phyloP scores from a whole-genome alignment of 2,888 invertebrate species.

The Tenthredo scrophulariae region DNA sequence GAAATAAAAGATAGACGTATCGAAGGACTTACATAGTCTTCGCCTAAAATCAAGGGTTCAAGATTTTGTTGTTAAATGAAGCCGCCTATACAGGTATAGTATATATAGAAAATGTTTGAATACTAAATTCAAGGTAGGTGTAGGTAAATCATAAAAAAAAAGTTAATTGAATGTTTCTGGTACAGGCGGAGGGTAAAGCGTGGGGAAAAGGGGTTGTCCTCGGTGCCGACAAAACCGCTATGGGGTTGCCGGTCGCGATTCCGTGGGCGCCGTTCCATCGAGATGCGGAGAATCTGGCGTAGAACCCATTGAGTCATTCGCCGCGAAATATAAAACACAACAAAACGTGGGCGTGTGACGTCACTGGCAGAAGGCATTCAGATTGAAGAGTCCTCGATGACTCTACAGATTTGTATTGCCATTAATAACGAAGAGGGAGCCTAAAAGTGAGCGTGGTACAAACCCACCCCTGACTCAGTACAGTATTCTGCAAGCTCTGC shows the following conservation, averaged over 20 bases:
- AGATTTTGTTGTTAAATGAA: not conserved
- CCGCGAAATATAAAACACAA: constrained; percentile 74
- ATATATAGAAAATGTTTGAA: constrained; percentile 1
- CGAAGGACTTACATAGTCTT: not conserved
- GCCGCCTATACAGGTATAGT: not conserved
- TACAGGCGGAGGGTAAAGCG: constrained; percentile 35
- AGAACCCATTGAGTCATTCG: constrained; percentile 76
- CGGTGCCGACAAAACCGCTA: constrained; percentile 38
- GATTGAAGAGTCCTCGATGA: constrained; percentile 78
- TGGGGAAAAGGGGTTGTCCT: constrained; percentile 17
- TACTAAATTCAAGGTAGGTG: constrained; percentile 8
- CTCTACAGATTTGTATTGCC: constrained; percentile 78
- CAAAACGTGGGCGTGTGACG: constrained; percentile 70
- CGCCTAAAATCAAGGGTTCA: not conserved
- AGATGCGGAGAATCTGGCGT: constrained; percentile 20
- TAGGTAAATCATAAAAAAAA: constrained; percentile 65
- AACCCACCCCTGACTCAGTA: constrained; percentile 50
- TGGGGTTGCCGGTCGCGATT: constrained; percentile 56
- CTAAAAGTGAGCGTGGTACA: constrained; percentile 58
- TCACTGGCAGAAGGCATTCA: constrained; percentile 78
- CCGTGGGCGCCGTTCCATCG: constrained; percentile 24
- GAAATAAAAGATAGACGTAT: not conserved
- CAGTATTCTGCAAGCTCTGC: constrained; percentile 54
- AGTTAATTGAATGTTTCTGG: constrained; percentile 73
- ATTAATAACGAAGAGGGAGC: constrained; percentile 75